Percentiles rank a stretch among this genome's conserved stretches.
These are phyloP conservation scores for Sycobia sp. DNA, from an alignment of 1,140 invertebrate genomes.

Conservation along the genomic window DNA sequence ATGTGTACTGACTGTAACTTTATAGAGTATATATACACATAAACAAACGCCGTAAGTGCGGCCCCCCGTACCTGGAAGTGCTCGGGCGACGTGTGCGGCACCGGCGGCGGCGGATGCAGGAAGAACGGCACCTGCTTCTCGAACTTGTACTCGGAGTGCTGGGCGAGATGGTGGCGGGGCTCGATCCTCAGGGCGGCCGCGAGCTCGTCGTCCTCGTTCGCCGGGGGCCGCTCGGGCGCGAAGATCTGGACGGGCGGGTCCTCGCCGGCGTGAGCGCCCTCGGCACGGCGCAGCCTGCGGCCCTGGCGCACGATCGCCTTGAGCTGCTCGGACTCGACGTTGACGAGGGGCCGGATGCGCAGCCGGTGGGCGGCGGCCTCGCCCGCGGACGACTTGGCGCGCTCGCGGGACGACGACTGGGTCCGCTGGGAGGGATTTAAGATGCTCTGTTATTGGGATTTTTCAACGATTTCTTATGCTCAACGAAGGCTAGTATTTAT, in stretches of 20 bases:
- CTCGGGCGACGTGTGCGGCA: constrained; percentile 68
- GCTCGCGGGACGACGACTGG: constrained; percentile 6
- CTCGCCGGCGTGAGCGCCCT: constrained; percentile 40
- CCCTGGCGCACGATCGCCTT: constrained; percentile 58
- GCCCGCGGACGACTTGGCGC: constrained; percentile 11
- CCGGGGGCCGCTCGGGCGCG: constrained; percentile 40
- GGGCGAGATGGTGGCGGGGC: constrained; percentile 69
- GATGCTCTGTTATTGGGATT: neutral
- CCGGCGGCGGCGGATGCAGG: constrained; percentile 68
- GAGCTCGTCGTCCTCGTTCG: constrained; percentile 1
- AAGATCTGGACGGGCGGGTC: constrained; percentile 56
- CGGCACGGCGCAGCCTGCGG: constrained; percentile 48
- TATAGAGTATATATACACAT: no score
- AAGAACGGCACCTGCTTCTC: constrained; percentile 67
- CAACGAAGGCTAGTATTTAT: no score
- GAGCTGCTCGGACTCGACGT: constrained; percentile 58
- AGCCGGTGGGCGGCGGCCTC: neutral
- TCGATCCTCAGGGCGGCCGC: constrained; percentile 16
- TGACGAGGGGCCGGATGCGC: constrained; percentile 51
- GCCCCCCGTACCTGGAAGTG: constrained; percentile 46
- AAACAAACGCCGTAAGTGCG: no score
- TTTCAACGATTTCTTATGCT: no score
- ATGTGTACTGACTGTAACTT: no score
- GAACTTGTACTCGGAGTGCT: constrained; percentile 78
- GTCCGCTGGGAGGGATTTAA: no score